These are phyloP conservation scores for Anastrepha obliqua DNA, from an alignment of 1,140 invertebrate species.

Conservation along the genomic window DNA sequence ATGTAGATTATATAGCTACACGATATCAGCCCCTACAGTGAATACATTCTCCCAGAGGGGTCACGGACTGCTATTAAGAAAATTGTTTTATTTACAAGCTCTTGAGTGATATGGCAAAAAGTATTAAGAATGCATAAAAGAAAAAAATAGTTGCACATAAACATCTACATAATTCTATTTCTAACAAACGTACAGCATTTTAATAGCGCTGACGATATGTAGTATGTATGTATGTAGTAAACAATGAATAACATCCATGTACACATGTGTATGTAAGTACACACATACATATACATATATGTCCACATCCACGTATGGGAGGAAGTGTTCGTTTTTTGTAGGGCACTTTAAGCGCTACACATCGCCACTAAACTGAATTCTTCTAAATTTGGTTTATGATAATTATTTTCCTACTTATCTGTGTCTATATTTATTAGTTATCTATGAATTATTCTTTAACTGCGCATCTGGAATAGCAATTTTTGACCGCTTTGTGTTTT, in stretches of 20 bases:
- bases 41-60: not conserved
- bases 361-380: not conserved
- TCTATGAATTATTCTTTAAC: not conserved
- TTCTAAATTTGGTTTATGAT: not conserved
- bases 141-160: constrained; percentile 16
- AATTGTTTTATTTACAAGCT: constrained; percentile 44
- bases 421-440: not conserved
- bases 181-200: not conserved
- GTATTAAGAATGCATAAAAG: not conserved
- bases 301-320: not conserved
- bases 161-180: constrained; percentile 34
- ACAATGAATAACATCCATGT: not conserved
- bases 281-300: not conserved
- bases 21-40: no score
- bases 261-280: not conserved
- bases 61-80: constrained; percentile 16
- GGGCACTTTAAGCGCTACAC: no score
- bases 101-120: not conserved
- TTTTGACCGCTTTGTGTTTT: not conserved
- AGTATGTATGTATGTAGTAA: not conserved
- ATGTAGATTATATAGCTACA: not conserved
- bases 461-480: not conserved
- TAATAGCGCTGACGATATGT: not conserved
- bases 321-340: no score
- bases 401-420: not conserved